Evolutionary conservation across 2,113 vertebrate genomes (phyloP), one percentile per base, ranked within the genome.

Genomic region (Hippopotamus amphibius): DNA sequence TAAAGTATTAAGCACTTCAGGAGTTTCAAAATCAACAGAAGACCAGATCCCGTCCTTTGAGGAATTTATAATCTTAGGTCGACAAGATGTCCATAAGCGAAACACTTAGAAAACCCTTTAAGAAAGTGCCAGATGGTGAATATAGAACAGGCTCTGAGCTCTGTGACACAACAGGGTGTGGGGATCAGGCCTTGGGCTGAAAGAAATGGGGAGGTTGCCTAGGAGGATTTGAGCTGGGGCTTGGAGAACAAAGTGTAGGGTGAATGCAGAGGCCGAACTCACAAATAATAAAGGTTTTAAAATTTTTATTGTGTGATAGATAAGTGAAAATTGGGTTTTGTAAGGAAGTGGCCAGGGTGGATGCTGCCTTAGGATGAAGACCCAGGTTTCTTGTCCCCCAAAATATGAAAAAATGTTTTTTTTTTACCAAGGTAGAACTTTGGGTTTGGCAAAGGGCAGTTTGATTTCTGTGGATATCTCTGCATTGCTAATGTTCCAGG

Each of bases 321-420:
- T 63, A 95, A 94, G 43, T 93, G 63, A 95, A 96, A 93, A 89
- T 59, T 76, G 55, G 21, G 46, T 71, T 72, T 90, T 91, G 22
- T 72, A 85, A 82, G 65, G 57, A 59, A 59, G 15, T 71, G 53
- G 81, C 21, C 30, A 9, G 28, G 50, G 53, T 81, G 9, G 86
- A 61, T 88, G 41, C 46, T 41, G 57, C 72, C 80, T 95, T 79
- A 90, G 80, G 53, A 80, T 79, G 74, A 95, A 74, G 76, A 37
- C 22, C 41, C 22, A 66, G 77, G 53, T 63, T 74, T 80, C 85
- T 81, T 43, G 65, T 76, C 55, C 59, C 50, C 48, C 43, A 7
- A 66, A 91, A 96, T 79, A 79, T 33, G 77, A 92, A 79, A 72
- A 77, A 95, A 33, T 21, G 30, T 95, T 43, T 50, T 26, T 90